These are phyloP conservation scores for Yponomeuta plumbellus DNA, from an alignment of 2,888 invertebrate species.

Conservation along the genomic window DNA sequence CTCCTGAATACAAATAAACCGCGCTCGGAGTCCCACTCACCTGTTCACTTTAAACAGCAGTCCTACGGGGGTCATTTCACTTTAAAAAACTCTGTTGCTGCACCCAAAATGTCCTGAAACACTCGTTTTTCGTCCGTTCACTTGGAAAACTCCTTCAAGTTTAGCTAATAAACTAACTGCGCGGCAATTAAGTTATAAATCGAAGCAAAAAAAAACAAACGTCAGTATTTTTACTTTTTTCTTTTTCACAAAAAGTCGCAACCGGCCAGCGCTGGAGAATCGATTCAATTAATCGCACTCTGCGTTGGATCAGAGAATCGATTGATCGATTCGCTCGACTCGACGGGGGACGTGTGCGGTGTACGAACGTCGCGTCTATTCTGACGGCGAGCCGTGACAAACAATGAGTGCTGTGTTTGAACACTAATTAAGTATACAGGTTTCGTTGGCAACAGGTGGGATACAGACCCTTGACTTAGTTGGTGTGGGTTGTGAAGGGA, in stretches of 20 bases:
- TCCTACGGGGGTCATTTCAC: slow-evolving; percentile 76
- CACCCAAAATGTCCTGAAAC: slow-evolving; percentile 6
- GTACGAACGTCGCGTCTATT: slow-evolving; percentile 53
- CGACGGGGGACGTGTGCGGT: slow-evolving; percentile 44
- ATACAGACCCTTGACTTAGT: slow-evolving; percentile 21
- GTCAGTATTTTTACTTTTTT: neutral
- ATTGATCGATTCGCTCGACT: slow-evolving; percentile 31
- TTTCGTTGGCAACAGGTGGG: slow-evolving; percentile 58
- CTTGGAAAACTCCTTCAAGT: neutral
- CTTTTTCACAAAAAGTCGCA: neutral
- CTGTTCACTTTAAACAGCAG: slow-evolving; percentile 78
- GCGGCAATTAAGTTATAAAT: neutral
- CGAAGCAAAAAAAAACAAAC: neutral
- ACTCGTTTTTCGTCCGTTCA: neutral
- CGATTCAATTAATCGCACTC: slow-evolving; percentile 28
- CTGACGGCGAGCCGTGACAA: slow-evolving; percentile 55
- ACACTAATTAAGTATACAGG: slow-evolving; percentile 57
- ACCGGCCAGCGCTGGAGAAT: slow-evolving; percentile 17
- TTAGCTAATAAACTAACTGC: neutral
- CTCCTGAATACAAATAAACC: slow-evolving; percentile 16
- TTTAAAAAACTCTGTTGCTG: slow-evolving; percentile 22
- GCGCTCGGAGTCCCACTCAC: slow-evolving; percentile 39
- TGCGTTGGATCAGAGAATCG: slow-evolving; percentile 32
- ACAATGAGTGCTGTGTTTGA: slow-evolving; percentile 42
- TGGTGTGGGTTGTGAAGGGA: slow-evolving; percentile 11